Evolutionary conservation across 2,888 invertebrate genomes (phyloP).

Genomic region (Fragum fragum): DNA sequence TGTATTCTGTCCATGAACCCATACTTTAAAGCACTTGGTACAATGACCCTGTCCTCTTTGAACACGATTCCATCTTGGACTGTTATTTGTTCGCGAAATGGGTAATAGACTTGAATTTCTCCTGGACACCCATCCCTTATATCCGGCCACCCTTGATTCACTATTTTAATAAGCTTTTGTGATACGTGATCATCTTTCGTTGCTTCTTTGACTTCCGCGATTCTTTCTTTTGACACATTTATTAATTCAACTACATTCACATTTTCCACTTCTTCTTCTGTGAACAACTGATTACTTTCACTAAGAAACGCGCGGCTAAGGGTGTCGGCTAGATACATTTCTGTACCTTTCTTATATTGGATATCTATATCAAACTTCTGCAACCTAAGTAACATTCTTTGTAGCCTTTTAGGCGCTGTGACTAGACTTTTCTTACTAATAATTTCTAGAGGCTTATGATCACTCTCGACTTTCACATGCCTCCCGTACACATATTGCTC

Average conservation of each 20-base stretch:
- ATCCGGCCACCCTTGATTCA: conserved; percentile 59
- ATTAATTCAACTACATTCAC: conserved; percentile 34
- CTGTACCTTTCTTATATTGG: conserved; percentile 46
- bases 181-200: conserved; percentile 45
- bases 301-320: no score
- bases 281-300: neutral
- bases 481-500: no score
- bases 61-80: conserved; percentile 54
- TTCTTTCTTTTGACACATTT: conserved; percentile 33
- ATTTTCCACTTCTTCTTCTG: conserved; percentile 18
- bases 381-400: no score
- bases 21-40: conserved; percentile 30
- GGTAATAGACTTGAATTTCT: conserved; percentile 32
- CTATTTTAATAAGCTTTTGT: conserved; percentile 32
- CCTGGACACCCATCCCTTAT: conserved; percentile 4
- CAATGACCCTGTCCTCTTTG: conserved; percentile 42
- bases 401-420: no score
- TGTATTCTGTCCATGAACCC: conserved; percentile 25
- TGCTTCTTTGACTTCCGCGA: conserved; percentile 26
- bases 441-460: no score
- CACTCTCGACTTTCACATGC: no score
- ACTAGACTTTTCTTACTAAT: no score
- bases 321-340: conserved; percentile 56
- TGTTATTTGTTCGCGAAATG: no score
- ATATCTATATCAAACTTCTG: no score